Evolutionary conservation across 2,797 vertebrate genomes (phyloP).

Genomic region (Loriculus beryllinus): DNA sequence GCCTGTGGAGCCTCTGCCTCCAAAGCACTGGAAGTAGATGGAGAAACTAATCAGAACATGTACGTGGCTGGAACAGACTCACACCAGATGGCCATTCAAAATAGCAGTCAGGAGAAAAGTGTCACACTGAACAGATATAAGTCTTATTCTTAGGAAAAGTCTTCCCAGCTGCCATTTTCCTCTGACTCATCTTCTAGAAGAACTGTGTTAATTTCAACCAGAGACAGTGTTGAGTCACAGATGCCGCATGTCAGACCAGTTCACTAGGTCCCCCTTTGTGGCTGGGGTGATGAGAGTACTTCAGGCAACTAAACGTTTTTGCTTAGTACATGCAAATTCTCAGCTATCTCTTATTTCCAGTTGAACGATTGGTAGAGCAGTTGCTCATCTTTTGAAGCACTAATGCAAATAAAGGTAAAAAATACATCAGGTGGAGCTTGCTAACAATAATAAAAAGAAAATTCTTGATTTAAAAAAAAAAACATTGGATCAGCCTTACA

Average conservation of each 20-base stretch:
- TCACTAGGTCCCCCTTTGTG: background rate
- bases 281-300: background rate
- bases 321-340: background rate
- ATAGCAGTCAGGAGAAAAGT: conserved; percentile 51
- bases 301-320: background rate
- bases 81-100: conserved; percentile 53
- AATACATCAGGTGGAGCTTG: background rate
- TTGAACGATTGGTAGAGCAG: background rate
- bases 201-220: conserved; percentile 1
- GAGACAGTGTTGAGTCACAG: background rate
- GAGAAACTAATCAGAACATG: conserved; percentile 16
- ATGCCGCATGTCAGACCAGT: background rate
- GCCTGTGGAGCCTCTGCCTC: background rate
- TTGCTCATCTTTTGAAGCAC: background rate
- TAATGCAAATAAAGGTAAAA: background rate
- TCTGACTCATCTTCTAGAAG: conserved; percentile 37
- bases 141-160: conserved; percentile 21
- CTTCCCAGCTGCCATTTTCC: conserved; percentile 45
- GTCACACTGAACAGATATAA: conserved; percentile 24
- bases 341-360: background rate
- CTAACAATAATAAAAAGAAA: background rate
- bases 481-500: background rate
- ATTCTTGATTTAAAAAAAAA: background rate
- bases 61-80: conserved; percentile 43
- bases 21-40: conserved; percentile 2